Conservation (phyloP, 2,113 vertebrate species). For the Gasterosteus nipponicus region DNA sequence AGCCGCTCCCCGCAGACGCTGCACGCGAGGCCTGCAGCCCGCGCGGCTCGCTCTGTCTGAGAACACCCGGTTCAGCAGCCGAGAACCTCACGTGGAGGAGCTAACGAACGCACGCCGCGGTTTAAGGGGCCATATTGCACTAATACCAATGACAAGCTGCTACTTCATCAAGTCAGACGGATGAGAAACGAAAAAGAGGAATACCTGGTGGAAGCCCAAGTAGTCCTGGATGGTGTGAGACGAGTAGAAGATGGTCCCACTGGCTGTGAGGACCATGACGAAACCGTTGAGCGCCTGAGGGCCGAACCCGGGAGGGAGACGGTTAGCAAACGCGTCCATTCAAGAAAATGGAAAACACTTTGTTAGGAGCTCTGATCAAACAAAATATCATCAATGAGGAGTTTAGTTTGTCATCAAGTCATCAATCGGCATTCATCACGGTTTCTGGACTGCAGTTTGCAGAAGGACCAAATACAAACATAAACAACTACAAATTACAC, state of each 20-base stretch:
- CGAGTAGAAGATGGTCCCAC: constrained; percentile 83
- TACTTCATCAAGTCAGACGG: background rate
- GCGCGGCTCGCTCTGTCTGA: too few species aligned
- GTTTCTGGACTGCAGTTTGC: background rate
- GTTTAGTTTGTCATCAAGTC: background rate
- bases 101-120: background rate
- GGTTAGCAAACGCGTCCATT: background rate
- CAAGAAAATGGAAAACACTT: background rate
- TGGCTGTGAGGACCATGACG: constrained; percentile 78
- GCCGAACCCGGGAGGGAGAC: constrained; percentile 4
- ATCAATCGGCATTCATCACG: background rate
- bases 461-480: background rate
- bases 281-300: constrained; percentile 82
- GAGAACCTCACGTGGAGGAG: too few species aligned
- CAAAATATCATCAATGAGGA: background rate
- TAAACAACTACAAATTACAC: background rate
- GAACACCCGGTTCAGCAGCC: too few species aligned
- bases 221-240: constrained; percentile 85
- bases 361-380: background rate
- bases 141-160: background rate
- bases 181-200: background rate
- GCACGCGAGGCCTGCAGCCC: too few species aligned
- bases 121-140: background rate
- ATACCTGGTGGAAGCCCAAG: constrained; percentile 85
- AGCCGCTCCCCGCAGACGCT: background rate